A percentile compares a stretch with the other conserved stretches of the same genome.
These are phyloP conservation scores for Oreocharis arfaki DNA, from an alignment of 2,113 vertebrate species.

Conservation along the genomic window DNA sequence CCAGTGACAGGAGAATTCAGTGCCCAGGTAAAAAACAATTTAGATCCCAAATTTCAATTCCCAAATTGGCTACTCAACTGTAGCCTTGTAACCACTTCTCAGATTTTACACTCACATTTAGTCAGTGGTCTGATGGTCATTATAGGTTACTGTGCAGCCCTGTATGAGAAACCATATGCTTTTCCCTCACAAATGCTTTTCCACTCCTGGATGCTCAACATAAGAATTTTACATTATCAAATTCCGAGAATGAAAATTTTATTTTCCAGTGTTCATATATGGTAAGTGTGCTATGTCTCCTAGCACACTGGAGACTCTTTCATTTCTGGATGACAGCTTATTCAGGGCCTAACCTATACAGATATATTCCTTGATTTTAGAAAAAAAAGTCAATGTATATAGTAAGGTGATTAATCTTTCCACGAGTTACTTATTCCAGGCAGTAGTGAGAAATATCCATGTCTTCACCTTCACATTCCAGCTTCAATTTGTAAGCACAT, in stretches of 20 bases:
- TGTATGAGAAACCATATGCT: not conserved
- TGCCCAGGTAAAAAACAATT: not conserved
- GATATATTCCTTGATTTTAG: not conserved
- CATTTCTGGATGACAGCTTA: not conserved
- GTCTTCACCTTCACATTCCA: not conserved
- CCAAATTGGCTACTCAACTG: not conserved
- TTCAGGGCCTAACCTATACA: not conserved
- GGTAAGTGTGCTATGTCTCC: not conserved
- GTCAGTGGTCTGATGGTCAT: not conserved
- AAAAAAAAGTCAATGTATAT: not conserved
- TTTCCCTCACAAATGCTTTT: not conserved
- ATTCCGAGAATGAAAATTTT: not conserved
- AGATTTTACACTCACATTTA: not conserved
- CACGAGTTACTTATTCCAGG: not conserved
- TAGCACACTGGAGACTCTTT: not conserved
- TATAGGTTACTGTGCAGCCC: not conserved
- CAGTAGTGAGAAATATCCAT: not conserved
- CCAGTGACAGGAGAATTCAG: not conserved
- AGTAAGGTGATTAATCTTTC: not conserved
- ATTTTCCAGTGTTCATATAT: not conserved
- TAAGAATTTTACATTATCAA: not conserved
- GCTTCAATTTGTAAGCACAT: not conserved
- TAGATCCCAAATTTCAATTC: not conserved
- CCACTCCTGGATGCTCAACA: not conserved
- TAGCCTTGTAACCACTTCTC: not conserved